Conservation (phyloP, 2,888 invertebrate genomes). For the Rapana venosa region DNA sequence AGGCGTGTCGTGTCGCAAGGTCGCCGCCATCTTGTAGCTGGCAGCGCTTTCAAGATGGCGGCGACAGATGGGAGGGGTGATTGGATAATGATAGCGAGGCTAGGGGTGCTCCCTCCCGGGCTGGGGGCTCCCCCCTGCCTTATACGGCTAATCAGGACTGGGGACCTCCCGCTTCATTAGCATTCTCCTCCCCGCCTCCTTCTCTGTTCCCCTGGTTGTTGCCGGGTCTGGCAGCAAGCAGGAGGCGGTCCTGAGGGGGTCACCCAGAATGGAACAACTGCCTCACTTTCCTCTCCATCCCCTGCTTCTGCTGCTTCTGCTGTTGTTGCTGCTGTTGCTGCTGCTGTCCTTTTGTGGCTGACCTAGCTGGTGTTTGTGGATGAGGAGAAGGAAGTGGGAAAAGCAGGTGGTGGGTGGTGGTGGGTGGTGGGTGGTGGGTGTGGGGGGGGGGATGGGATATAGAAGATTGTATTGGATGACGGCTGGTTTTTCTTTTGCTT, state of each 20-base stretch:
- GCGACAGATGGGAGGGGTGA: constrained; percentile 42
- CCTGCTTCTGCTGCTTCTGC: neutral
- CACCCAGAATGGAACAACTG: no score
- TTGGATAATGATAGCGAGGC: constrained; percentile 47
- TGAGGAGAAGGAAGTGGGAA: neutral
- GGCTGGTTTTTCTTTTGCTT: no score
- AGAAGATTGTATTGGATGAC: no score
- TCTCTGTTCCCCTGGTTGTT: neutral
- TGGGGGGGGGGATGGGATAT: neutral
- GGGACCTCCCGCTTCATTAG: constrained; percentile 12
- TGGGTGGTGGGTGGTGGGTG: neutral
- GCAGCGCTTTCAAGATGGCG: constrained; percentile 44
- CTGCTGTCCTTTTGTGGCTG: neutral
- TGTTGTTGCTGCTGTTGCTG: no score
- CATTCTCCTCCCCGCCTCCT: constrained; percentile 10
- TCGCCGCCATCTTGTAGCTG: constrained; percentile 44
- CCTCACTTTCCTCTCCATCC: neutral
- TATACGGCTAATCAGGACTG: constrained; percentile 43
- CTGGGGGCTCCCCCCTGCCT: constrained; percentile 30
- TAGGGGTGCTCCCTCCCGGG: constrained; percentile 11
- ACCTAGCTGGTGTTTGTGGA: neutral
- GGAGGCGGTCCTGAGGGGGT: no score
- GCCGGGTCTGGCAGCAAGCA: no score
- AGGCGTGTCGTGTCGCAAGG: constrained; percentile 45
- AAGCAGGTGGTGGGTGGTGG: neutral